Base-by-base conservation (phyloP, 2,113 vertebrate genomes). In the Apeltes quadracus region DNA sequence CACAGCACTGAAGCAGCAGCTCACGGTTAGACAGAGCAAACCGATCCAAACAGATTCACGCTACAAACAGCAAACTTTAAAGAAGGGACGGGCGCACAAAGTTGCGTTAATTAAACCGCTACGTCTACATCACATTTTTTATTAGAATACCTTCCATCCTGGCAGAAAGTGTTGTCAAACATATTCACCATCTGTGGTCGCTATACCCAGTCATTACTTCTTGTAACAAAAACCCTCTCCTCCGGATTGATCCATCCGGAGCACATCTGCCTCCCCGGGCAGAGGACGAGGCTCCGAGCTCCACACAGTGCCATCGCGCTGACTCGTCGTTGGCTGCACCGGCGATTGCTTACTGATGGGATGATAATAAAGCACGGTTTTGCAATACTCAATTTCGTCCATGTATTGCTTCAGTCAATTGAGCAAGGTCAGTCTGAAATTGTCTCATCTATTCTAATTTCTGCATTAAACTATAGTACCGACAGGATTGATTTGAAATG, bases 231-330 rank as follows among this genome's bases (percentile, higher is more conserved):
- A 77, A 68, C 44, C 36, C 50, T 57, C 59, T 70, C 46, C 7
- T 57, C 65, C 32, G 61, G 20, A 62, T 70, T 80, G 81, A 79
- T 77, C 66, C 65, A 74, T 76, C 32, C 32, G 39, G 39, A 70
- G 75, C 39, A 79, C 61, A 79, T 85, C 58, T 79, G 38, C 72
- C 61, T 57, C 63, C 56, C 72, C 3, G 66, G 16, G 62, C 23
- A 32, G 43, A 29, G 29, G 36, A 69, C 34, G 38, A 76, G 72
- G 11, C 44, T 22, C 16, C 55, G 32, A 65, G 46, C n/a, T 56
- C 14, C 18, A 1, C 51, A 25, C 20, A 44, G 23, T 27, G 41
- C 43, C 44, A 70, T 27, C 67, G 61, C 67, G 27, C 23, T 38
- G 20, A 76, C 20, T 29, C 1, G 0, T 32, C 7, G 54, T 9